Percentiles rank a stretch among this genome's conserved stretches.
Conservation (phyloP, 2,113 vertebrate genomes). For the Porphyrio hochstetteri region DNA sequence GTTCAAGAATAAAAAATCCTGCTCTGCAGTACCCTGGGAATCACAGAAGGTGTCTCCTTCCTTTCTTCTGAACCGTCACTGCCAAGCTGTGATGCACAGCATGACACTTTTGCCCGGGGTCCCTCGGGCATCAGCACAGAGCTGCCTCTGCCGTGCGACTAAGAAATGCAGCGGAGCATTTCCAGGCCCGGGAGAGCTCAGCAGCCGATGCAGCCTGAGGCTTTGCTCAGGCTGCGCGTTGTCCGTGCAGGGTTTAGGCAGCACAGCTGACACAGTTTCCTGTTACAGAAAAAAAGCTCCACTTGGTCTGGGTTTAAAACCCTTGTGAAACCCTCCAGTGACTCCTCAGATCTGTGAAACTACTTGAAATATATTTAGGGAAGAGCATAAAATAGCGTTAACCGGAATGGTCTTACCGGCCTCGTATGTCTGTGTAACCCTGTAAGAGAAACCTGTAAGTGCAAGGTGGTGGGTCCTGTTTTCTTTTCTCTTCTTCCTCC, state of each 20-base stretch:
- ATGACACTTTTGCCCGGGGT: rapidly evolving
- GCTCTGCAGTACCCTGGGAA: neutral
- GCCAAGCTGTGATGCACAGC: neutral
- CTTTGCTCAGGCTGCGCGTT: neutral
- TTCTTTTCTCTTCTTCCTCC: neutral
- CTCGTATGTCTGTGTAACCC: neutral
- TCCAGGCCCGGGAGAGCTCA: neutral
- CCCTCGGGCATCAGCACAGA: rapidly evolving
- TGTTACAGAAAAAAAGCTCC: neutral
- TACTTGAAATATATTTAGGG: neutral
- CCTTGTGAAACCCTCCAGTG: neutral
- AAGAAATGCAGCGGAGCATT: rapidly evolving
- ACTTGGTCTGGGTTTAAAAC: neutral
- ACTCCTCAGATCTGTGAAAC: neutral
- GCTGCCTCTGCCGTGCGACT: neutral
- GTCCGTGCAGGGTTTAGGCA: neutral
- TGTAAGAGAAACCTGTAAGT: neutral
- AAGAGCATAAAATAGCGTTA: neutral
- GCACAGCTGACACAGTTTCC: neutral
- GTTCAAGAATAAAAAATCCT: neutral
- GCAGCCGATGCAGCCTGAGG: neutral
- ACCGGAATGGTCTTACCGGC: neutral
- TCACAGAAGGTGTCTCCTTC: neutral
- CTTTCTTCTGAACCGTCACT: neutral
- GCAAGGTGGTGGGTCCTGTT: neutral